Evolutionary conservation across 2,113 vertebrate species (phyloP).

Genomic region (Protobothrops flavoviridis): DNA sequence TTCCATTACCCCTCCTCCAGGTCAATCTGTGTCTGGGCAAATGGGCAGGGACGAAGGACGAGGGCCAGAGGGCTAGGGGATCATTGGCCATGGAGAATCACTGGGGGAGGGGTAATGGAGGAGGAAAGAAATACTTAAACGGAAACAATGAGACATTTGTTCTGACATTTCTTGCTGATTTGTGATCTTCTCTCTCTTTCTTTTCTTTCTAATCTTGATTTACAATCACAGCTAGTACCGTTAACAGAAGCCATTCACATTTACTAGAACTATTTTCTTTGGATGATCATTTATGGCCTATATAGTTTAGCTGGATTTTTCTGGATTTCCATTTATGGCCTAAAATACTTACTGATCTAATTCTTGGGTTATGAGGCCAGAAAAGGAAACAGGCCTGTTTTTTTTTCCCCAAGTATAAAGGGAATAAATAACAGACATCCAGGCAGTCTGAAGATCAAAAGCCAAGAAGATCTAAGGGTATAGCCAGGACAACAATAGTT

Average conservation of each 20-base stretch:
- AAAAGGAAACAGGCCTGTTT: neutral
- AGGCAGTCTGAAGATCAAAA: neutral
- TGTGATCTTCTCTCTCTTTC: neutral
- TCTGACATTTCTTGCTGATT: no score
- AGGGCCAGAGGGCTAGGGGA: no score
- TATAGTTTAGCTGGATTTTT: neutral
- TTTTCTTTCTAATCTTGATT: neutral
- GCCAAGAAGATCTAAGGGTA: neutral
- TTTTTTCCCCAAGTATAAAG: neutral
- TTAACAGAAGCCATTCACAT: neutral
- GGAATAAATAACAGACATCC: neutral
- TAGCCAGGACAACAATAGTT: neutral
- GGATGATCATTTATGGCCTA: neutral
- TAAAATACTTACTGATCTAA: neutral
- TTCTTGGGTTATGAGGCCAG: neutral
- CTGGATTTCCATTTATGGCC: neutral
- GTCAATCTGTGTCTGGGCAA: no score
- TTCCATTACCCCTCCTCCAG: no score
- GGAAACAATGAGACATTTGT: neutral
- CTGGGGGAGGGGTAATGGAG: no score
- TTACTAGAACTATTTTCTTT: neutral
- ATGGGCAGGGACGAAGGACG: no score
- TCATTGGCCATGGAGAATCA: no score
- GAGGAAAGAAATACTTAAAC: no score
- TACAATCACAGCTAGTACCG: neutral